phyloP scores from a whole-genome alignment of 2,797 vertebrate species.

The Enteromius mattozi region DNA sequence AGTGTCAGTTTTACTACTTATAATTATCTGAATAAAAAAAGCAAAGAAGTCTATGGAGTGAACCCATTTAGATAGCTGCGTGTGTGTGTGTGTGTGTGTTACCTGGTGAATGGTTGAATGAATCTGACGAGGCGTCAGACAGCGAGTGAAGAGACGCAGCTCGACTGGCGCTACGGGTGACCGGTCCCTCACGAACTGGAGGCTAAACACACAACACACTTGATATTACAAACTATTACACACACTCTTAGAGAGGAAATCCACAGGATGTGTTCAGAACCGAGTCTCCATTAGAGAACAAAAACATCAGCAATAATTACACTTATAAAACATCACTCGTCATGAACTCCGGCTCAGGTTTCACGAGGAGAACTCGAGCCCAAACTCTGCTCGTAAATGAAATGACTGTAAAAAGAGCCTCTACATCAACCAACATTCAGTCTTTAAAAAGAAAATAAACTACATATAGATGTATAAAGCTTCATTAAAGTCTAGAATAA shows the following conservation, averaged over 20 bases:
- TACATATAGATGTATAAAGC: too few species aligned
- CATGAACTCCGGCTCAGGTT: background rate
- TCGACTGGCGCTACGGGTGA: conserved; percentile 71
- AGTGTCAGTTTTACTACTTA: background rate
- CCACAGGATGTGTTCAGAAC: background rate
- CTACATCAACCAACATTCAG: too few species aligned
- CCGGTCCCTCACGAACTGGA: conserved; percentile 77
- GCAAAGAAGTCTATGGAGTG: background rate
- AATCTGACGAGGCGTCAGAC: conserved; percentile 84
- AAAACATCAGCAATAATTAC: background rate
- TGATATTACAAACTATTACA: conserved; percentile 5
- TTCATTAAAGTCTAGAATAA: too few species aligned
- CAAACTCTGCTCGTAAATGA: background rate
- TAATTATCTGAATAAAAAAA: background rate
- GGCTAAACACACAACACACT: conserved; percentile 76
- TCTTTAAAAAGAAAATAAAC: too few species aligned
- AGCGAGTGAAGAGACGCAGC: conserved; percentile 82
- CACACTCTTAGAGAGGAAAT: background rate
- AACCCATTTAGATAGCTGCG: background rate
- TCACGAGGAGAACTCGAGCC: background rate
- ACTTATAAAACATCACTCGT: background rate
- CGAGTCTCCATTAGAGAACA: background rate
- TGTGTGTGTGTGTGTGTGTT: conserved; percentile 13
- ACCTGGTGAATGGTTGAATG: conserved; percentile 87
- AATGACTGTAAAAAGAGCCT: background rate